Conservation (phyloP, 2,113 vertebrate species). For the Pachycephala philippinensis region DNA sequence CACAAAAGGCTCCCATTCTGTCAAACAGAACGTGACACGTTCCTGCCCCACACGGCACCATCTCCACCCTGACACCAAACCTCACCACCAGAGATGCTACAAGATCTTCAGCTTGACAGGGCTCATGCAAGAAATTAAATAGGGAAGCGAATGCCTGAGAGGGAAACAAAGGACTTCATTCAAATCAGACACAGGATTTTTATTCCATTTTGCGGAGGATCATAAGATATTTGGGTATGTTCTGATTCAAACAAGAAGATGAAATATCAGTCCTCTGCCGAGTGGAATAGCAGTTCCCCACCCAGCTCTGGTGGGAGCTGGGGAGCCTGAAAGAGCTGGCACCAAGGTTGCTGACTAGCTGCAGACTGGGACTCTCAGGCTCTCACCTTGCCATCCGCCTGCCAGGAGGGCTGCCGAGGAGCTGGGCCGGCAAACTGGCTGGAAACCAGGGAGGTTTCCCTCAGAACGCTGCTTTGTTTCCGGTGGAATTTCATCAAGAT, state of each 20-base stretch:
- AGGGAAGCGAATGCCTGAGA: background rate
- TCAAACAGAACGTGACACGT: fast-evolving
- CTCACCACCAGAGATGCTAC: background rate
- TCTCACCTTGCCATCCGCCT: slow-evolving; percentile 66
- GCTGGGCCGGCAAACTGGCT: slow-evolving; percentile 65
- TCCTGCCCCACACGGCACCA: background rate
- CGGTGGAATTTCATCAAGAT: slow-evolving; percentile 65
- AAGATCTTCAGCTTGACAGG: background rate
- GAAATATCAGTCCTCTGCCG: background rate
- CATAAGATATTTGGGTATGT: background rate
- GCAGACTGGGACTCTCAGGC: slow-evolving; percentile 54
- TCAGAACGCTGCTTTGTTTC: slow-evolving; percentile 66
- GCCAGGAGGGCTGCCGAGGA: slow-evolving; percentile 61
- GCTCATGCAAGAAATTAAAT: background rate
- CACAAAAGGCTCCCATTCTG: background rate
- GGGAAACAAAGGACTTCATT: background rate
- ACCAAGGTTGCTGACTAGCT: slow-evolving; percentile 47
- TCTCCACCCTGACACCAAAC: background rate
- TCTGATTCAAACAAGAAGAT: background rate
- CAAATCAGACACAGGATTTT: background rate
- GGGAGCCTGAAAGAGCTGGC: slow-evolving; percentile 60
- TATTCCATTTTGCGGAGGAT: background rate
- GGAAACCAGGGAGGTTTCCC: slow-evolving; percentile 68
- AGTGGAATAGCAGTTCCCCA: background rate
- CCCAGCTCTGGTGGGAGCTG: slow-evolving; percentile 16